Base-by-base conservation (phyloP, 2,113 vertebrate genomes). In the Ovis aries region DNA sequence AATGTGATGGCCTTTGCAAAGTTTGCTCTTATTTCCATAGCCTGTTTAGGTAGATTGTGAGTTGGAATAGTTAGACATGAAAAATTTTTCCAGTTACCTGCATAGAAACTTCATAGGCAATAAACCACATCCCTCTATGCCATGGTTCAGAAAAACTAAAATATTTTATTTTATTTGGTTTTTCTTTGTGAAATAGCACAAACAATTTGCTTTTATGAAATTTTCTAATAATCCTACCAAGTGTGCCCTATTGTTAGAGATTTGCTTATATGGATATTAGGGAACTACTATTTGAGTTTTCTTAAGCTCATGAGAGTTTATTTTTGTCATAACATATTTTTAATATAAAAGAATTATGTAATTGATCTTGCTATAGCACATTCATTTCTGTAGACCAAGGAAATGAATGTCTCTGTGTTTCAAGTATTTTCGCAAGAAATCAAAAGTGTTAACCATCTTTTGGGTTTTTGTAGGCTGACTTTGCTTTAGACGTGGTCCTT, bases 281-380 rank as follows among this genome's bases (percentile, higher is more conserved):
- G 90, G 78, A 64, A 86, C 81, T 50, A 88, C 92, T 91, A 50
- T 59, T 94, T 82, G 67, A 86, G 90, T 91, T 93, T 52, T 87
- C 89, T 67, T 95, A 91, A 90, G 45, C 27, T 90, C 88, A 87
- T 57, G 11, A 94, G 91, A 91, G 71, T 97, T 97, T 97, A 95
- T 95, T 97, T 97, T 97, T 97, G 95, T 94, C 95, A 88, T 60
- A 91, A 91, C 16, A 97, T 97, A 87, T 92, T 90, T 95, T 97
- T 97, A 97, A 96, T 91, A 97, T 91, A 93, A 96, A 94, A 82
- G 4, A 83, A 92, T 89, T 96, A 94, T n/a, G 25, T 60, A 92
- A 85, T 59, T 96, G 87, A 77, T 93, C 10, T 88, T 67, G 27
- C 25, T 57, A 67, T 64, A 62, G 48, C 57, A 88, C 17, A 71